These are phyloP conservation scores for Sternotherus odoratus DNA, from an alignment of 2,797 vertebrate species.

Conservation along the genomic window DNA sequence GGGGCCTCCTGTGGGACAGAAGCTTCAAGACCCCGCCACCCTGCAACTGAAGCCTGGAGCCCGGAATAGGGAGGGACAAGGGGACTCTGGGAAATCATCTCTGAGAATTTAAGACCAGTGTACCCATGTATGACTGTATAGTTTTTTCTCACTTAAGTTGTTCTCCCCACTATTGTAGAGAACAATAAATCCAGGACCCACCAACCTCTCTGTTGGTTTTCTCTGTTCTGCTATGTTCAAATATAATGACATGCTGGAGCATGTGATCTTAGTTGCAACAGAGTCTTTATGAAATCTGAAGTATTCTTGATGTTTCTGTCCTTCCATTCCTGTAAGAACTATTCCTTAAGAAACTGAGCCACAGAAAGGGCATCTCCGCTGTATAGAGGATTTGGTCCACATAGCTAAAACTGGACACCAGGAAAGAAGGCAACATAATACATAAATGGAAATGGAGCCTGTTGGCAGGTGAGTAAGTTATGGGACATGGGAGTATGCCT, in stretches of 20 bases:
- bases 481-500: not conserved
- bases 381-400: not conserved
- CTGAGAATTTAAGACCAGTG: too few relatives aligned
- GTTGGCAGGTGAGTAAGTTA: not conserved
- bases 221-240: not conserved
- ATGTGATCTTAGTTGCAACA: not conserved
- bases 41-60: too few relatives aligned
- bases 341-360: not conserved
- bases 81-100: too few relatives aligned
- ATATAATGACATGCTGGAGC: not conserved
- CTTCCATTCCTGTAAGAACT: not conserved
- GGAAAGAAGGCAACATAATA: not conserved
- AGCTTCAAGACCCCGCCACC: too few relatives aligned
- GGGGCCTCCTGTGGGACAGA: too few relatives aligned
- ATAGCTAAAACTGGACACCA: not conserved
- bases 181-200: not conserved
- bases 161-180: not conserved
- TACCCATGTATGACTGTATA: not conserved
- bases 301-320: not conserved
- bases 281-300: not conserved
- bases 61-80: too few relatives aligned
- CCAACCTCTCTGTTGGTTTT: not conserved
- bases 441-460: not conserved
- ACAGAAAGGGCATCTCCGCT: not conserved
- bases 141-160: not conserved